Evolutionary conservation across 2,797 vertebrate genomes (phyloP).

Genomic region (Sebastes matsubarae): DNA sequence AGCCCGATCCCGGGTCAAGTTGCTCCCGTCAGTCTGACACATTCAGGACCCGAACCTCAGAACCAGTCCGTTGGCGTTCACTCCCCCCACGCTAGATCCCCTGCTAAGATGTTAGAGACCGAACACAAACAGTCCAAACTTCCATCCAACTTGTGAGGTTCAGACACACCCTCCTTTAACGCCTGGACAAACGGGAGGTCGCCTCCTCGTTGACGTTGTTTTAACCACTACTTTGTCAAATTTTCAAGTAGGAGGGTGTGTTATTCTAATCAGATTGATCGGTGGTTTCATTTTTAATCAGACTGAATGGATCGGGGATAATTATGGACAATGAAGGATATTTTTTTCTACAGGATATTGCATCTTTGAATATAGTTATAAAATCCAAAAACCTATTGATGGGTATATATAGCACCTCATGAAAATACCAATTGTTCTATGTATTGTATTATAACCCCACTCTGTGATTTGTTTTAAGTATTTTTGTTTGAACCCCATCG

Average conservation of each 20-base stretch:
- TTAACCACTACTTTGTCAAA: slow-evolving; percentile 34
- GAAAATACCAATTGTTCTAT: slow-evolving; percentile 62
- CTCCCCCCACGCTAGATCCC: slow-evolving; percentile 77
- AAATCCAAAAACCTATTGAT: slow-evolving; percentile 49
- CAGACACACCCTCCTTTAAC: slow-evolving; percentile 73
- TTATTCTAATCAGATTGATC: slow-evolving; percentile 40
- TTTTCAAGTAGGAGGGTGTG: slow-evolving; percentile 68
- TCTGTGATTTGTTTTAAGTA: slow-evolving; percentile 61
- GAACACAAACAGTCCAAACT: slow-evolving; percentile 90
- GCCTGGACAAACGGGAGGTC: slow-evolving; percentile 44
- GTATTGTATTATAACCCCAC: slow-evolving; percentile 68
- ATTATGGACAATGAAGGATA: slow-evolving; percentile 43
- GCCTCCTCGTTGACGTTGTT: slow-evolving; percentile 20
- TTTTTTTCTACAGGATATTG: slow-evolving; percentile 64
- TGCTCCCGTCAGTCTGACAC: slow-evolving; percentile 86
- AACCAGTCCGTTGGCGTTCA: slow-evolving; percentile 44
- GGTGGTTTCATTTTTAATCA: slow-evolving; percentile 63
- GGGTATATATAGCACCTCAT: slow-evolving; percentile 65
- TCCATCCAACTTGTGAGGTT: slow-evolving; percentile 93
- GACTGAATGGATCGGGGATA: slow-evolving; percentile 56
- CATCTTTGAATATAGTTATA: slow-evolving; percentile 66
- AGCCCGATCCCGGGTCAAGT: slow-evolving; percentile 85
- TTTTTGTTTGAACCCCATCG: slow-evolving; percentile 57
- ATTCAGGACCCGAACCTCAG: slow-evolving; percentile 86
- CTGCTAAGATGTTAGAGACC: slow-evolving; percentile 79